Conservation (phyloP, 2,888 invertebrate species). For the Eremobia ochroleuca region DNA sequence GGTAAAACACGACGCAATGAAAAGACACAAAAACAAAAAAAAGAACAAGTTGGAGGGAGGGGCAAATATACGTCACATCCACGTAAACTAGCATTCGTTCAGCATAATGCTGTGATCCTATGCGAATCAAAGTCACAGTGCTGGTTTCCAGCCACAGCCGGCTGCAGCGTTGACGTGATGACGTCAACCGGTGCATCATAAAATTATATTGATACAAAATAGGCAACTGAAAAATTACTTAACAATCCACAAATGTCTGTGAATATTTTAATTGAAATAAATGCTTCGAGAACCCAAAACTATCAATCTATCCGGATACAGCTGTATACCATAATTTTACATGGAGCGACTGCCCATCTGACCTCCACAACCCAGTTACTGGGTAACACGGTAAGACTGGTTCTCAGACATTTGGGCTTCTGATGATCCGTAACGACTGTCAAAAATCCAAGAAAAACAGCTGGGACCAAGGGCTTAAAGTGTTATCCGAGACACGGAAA, state of each 20-base stretch:
- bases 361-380: too few species aligned
- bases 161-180: background rate
- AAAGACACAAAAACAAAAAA: too few species aligned
- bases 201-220: background rate
- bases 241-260: background rate
- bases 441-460: too few species aligned
- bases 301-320: too few species aligned
- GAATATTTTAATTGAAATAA: background rate
- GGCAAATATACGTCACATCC: background rate
- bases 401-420: too few species aligned
- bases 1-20: background rate
- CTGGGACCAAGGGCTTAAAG: too few species aligned
- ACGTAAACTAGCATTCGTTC: background rate
- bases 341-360: too few species aligned
- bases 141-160: background rate
- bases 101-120: background rate
- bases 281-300: background rate
- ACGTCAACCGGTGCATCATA: background rate
- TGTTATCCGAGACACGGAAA: too few species aligned
- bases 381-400: too few species aligned
- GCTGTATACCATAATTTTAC: too few species aligned
- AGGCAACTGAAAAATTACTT: background rate
- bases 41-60: background rate
- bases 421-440: too few species aligned
- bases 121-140: background rate